Conservation (phyloP, 2,888 invertebrate species). For the Dermolepida albohirtum region DNA sequence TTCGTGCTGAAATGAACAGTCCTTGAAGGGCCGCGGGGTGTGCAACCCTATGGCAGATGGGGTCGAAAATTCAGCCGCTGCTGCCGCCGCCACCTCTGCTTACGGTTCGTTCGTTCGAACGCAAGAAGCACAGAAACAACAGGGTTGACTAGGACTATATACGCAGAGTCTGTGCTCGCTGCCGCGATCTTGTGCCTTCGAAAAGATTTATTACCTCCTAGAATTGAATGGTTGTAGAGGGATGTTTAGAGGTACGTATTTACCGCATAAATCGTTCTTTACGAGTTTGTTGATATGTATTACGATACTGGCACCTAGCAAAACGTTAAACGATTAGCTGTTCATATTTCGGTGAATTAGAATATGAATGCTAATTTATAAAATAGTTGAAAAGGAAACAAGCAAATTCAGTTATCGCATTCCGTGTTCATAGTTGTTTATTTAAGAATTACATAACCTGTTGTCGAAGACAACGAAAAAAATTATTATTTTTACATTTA, state of each 20-base stretch:
- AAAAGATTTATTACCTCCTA: constrained; percentile 62
- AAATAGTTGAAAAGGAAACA: too few species aligned
- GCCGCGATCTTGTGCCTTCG: constrained; percentile 48
- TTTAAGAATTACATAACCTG: too few species aligned
- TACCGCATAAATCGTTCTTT: constrained; percentile 63
- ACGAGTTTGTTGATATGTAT: constrained; percentile 54
- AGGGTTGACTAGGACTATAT: constrained; percentile 51
- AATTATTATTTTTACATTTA: too few species aligned
- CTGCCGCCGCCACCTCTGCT: constrained; percentile 42
- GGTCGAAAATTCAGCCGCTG: constrained; percentile 49
- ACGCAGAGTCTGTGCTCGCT: constrained; percentile 18
- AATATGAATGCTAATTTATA: constrained; percentile 13
- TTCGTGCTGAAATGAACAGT: constrained; percentile 59
- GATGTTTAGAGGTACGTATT: constrained; percentile 62
- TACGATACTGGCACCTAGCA: constrained; percentile 37
- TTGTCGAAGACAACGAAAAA: too few species aligned
- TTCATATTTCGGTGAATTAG: constrained; percentile 42
- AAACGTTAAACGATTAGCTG: constrained; percentile 40
- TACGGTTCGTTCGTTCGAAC: constrained; percentile 48
- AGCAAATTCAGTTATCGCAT: too few species aligned
- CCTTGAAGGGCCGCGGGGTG: constrained; percentile 56
- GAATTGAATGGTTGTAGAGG: constrained; percentile 61
- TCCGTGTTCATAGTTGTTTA: too few species aligned
- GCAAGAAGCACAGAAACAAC: constrained; percentile 52
- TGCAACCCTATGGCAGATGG: constrained; percentile 50